Evolutionary conservation across 2,797 vertebrate genomes (phyloP).

Genomic region (Knipowitschia caucasica): DNA sequence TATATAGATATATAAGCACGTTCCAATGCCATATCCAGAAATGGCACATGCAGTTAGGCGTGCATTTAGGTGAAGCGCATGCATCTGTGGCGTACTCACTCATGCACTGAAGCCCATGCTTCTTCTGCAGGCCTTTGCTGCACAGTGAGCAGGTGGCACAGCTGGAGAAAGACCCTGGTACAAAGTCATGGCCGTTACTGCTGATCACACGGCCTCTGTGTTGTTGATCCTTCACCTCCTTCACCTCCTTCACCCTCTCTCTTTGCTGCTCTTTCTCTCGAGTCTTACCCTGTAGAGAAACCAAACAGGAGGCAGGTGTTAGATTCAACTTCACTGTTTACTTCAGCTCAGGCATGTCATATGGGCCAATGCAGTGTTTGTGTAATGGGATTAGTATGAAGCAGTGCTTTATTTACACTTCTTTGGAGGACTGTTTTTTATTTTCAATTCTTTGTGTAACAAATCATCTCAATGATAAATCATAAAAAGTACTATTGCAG

Average conservation of each 20-base stretch:
- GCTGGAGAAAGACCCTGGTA: conserved; percentile 80
- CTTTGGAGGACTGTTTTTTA: neutral
- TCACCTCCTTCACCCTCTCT: conserved; percentile 75
- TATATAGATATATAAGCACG: conserved; percentile 21
- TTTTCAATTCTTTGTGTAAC: neutral
- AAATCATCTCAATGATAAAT: neutral
- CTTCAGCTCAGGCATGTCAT: conserved; percentile 5
- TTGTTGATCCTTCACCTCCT: conserved; percentile 71
- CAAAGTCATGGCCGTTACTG: conserved; percentile 77
- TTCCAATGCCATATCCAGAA: too few relatives aligned
- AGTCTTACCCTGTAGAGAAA: conserved; percentile 84
- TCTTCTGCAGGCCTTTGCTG: conserved; percentile 83
- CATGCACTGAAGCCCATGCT: conserved; percentile 86
- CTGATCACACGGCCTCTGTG: conserved; percentile 51
- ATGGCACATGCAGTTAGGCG: conserved; percentile 30
- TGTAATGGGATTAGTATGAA: conserved; percentile 35
- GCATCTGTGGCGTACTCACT: conserved; percentile 79
- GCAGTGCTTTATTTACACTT: conserved; percentile 20
- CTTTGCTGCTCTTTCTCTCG: conserved; percentile 83
- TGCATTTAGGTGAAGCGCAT: conserved; percentile 26
- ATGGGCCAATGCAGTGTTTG: conserved; percentile 25
- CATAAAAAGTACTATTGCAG: neutral
- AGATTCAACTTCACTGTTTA: conserved; percentile 8
- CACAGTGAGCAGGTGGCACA: conserved; percentile 88
- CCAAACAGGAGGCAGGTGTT: conserved; percentile 12